These are phyloP conservation scores for Kradibia gibbosae DNA, from an alignment of 1,140 invertebrate genomes.

Conservation along the genomic window DNA sequence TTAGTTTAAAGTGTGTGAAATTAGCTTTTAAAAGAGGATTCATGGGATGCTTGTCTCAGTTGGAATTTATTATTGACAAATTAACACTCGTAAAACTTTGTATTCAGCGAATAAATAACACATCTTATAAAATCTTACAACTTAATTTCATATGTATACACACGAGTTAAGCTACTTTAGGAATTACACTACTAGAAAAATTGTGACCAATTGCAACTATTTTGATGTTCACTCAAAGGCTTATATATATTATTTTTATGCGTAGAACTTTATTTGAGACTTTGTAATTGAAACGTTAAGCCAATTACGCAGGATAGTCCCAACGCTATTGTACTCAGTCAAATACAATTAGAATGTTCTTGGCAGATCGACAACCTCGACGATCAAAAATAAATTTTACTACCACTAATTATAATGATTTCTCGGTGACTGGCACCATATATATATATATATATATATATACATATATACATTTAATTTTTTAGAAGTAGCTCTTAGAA, in stretches of 20 bases:
- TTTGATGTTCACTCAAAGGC: no score
- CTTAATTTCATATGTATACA: not conserved
- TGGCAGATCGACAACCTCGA: not conserved
- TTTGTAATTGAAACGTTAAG: no score
- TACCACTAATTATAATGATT: not conserved
- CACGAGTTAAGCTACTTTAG: no score
- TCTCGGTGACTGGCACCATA: not conserved
- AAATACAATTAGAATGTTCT: not conserved
- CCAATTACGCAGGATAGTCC: no score
- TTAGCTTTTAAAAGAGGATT: not conserved
- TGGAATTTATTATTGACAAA: not conserved
- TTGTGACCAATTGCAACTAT: no score
- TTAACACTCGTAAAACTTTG: not conserved
- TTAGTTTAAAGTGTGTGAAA: not conserved
- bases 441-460: not conserved
- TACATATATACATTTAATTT: no score
- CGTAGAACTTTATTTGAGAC: no score
- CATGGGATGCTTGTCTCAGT: not conserved
- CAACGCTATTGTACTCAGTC: no score
- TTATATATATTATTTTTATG: no score
- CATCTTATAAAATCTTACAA: not conserved
- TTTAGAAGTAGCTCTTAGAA: not conserved
- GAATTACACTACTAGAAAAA: no score
- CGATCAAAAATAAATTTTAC: not conserved
- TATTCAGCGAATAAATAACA: not conserved